phyloP scores from a whole-genome alignment of 2,888 invertebrate genomes.

The Melieria crassipennis region DNA sequence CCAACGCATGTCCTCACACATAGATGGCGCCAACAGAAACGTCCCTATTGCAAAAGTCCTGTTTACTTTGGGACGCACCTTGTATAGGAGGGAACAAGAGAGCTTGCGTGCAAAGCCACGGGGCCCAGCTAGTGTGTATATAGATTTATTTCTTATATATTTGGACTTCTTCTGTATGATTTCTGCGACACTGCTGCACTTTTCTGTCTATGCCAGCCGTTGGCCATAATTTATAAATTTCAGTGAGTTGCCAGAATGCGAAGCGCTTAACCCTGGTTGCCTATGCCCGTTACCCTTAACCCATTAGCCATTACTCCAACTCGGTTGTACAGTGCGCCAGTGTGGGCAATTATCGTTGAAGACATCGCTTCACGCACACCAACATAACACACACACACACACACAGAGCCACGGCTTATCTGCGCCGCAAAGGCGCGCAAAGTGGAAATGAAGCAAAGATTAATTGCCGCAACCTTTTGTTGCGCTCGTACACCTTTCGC shows the following conservation, averaged over 20 bases:
- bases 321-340: neutral
- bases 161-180: no score
- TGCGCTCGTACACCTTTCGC: conserved; percentile 10
- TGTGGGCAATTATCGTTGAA: conserved; percentile 3
- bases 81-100: no score
- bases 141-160: no score
- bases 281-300: neutral
- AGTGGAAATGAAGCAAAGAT: conserved; percentile 38
- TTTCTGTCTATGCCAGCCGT: neutral
- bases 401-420: conserved; percentile 8
- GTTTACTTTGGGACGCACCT: no score
- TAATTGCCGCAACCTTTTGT: conserved; percentile 36
- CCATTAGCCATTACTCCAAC: neutral
- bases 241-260: neutral
- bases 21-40: no score
- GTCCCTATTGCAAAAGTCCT: no score
- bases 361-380: neutral
- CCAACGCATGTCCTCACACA: no score
- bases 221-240: conserved; percentile 1
- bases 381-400: neutral
- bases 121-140: no score
- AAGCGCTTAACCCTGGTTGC: neutral
- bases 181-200: no score
- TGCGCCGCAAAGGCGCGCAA: neutral
- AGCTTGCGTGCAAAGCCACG: no score